phyloP scores from a whole-genome alignment of 2,888 invertebrate species.

The Pomacea canaliculata region DNA sequence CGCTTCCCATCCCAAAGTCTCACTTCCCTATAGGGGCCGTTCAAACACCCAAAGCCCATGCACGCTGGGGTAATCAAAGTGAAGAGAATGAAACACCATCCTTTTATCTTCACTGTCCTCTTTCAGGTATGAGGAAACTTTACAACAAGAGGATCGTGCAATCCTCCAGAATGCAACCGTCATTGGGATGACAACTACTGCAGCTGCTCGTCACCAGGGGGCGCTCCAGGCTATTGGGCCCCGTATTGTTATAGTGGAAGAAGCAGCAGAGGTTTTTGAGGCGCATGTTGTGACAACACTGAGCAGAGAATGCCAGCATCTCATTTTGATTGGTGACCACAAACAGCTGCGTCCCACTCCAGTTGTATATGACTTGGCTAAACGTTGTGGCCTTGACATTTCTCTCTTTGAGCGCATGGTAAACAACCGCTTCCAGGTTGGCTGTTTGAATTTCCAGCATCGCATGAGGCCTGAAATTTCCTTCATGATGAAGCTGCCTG shows the following conservation, averaged over 20 bases:
- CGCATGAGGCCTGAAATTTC: conserved; percentile 67
- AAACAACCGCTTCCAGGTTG: conserved; percentile 76
- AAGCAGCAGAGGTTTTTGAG: conserved; percentile 90
- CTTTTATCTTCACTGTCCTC: too few relatives aligned
- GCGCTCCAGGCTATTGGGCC: conserved; percentile 68
- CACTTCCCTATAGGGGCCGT: too few relatives aligned
- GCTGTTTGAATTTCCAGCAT: conserved; percentile 76
- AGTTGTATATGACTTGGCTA: conserved; percentile 79
- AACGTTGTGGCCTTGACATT: conserved; percentile 78
- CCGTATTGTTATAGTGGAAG: conserved; percentile 78
- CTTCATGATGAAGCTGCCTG: conserved; percentile 46
- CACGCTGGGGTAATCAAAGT: too few relatives aligned
- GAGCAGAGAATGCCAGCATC: conserved; percentile 81
- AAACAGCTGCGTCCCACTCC: conserved; percentile 83
- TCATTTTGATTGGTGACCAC: conserved; percentile 87
- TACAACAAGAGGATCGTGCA: conserved; percentile 59
- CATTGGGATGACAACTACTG: conserved; percentile 68
- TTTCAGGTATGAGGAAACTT: conserved; percentile 50
- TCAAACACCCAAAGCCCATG: too few relatives aligned
- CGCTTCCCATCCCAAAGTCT: too few relatives aligned
- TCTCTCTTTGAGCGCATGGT: conserved; percentile 88
- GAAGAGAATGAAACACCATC: too few relatives aligned
- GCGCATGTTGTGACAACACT: conserved; percentile 84
- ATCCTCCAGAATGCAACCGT: conserved; percentile 56
- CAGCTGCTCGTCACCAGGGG: conserved; percentile 61